Conservation (phyloP, 1,140 invertebrate species). For the Apocrypta bakeri region DNA sequence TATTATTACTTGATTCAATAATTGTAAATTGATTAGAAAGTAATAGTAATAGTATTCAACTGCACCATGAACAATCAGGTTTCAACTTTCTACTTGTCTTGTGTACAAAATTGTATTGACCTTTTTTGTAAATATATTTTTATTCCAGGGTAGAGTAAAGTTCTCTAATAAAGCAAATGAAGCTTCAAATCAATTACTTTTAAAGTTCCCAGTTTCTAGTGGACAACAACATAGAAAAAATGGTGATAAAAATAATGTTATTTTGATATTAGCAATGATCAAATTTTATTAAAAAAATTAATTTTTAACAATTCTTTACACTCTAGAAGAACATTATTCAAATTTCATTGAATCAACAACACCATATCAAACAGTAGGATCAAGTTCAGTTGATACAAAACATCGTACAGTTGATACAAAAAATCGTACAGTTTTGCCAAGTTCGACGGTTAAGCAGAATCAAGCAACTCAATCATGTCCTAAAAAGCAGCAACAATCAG, state of each 20-base stretch:
- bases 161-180: constrained; percentile 89
- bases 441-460: not conserved
- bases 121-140: constrained; percentile 46
- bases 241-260: constrained; percentile 65
- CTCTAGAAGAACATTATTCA: constrained; percentile 68
- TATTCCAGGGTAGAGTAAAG: constrained; percentile 85
- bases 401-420: too few relatives aligned
- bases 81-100: constrained; percentile 61
- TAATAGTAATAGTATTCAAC: too few relatives aligned
- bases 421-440: not conserved
- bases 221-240: constrained; percentile 91
- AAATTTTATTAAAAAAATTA: not conserved
- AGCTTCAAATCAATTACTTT: constrained; percentile 79
- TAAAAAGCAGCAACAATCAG: not conserved
- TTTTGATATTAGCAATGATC: not conserved
- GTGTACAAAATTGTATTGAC: constrained; percentile 43
- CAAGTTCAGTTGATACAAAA: too few relatives aligned
- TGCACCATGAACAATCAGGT: constrained; percentile 93
- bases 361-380: not conserved
- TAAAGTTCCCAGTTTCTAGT: constrained; percentile 96
- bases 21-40: too few relatives aligned
- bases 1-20: too few relatives aligned
- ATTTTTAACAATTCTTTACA: constrained; percentile 2
- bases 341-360: not conserved
- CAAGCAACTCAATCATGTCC: not conserved